Conservation (phyloP, 2,797 vertebrate genomes). For the Pseudochaenichthys georgianus region DNA sequence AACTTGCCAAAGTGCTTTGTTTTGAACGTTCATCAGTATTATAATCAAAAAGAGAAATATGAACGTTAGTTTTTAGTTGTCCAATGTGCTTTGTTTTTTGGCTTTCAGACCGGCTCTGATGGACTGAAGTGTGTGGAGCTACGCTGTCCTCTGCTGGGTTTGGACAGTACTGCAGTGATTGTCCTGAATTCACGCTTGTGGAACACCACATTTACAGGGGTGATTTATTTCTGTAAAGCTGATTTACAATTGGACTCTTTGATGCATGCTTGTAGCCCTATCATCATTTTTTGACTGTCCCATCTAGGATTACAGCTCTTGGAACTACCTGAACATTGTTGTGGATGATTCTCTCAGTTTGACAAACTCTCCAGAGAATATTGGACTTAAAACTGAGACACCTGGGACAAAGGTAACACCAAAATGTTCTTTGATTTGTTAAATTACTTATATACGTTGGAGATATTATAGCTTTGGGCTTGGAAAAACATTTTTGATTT, state of each 20-base stretch:
- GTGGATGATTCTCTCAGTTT: constrained; percentile 88
- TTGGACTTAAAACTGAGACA: constrained; percentile 82
- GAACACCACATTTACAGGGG: constrained; percentile 92
- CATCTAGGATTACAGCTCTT: constrained; percentile 89
- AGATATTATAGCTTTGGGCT: neutral
- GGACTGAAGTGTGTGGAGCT: constrained; percentile 88
- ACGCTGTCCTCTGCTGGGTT: constrained; percentile 88
- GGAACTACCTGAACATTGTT: constrained; percentile 91
- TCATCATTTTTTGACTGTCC: neutral
- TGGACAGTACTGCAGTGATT: constrained; percentile 89
- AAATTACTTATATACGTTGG: neutral
- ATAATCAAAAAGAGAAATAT: too few species aligned
- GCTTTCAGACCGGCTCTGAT: constrained; percentile 86
- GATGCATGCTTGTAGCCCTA: neutral
- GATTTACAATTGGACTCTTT: neutral
- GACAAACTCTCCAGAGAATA: constrained; percentile 85
- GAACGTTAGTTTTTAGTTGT: too few species aligned
- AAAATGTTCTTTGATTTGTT: neutral
- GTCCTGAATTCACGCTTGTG: constrained; percentile 87
- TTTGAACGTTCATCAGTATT: too few species aligned
- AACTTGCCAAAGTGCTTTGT: too few species aligned
- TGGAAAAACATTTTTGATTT: neutral
- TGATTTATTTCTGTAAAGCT: constrained; percentile 48
- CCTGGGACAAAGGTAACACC: constrained; percentile 85
- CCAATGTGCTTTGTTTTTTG: neutral